phyloP scores from a whole-genome alignment of 2,888 invertebrate species.

The Nomada fucata region DNA sequence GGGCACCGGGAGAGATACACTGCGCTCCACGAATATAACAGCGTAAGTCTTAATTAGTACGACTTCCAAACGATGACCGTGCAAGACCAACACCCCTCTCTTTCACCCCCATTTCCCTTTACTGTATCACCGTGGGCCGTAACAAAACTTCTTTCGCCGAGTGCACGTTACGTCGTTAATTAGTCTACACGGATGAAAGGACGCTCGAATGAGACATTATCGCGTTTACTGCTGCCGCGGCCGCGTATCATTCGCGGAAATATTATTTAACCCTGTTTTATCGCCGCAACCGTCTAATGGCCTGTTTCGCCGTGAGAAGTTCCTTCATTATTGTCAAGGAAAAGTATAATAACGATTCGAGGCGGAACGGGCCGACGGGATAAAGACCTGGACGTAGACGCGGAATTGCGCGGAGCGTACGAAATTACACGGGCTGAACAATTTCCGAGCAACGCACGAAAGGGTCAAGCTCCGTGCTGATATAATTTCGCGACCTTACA shows the following conservation, averaged over 20 bases:
- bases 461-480: slow-evolving; percentile 51
- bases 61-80: slow-evolving; percentile 68
- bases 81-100: slow-evolving; percentile 16
- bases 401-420: not conserved
- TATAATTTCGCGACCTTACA: slow-evolving; percentile 62
- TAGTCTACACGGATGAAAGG: slow-evolving; percentile 41
- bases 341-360: slow-evolving; percentile 33
- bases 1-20: slow-evolving; percentile 59
- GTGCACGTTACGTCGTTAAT: slow-evolving; percentile 50
- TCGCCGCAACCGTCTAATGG: slow-evolving; percentile 29
- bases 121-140: slow-evolving; percentile 16
- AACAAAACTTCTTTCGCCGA: slow-evolving; percentile 49
- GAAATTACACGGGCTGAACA: slow-evolving; percentile 40
- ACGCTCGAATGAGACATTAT: slow-evolving; percentile 26
- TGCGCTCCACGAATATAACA: slow-evolving; percentile 58
- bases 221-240: slow-evolving; percentile 34
- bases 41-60: slow-evolving; percentile 75
- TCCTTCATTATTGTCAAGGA: slow-evolving; percentile 40
- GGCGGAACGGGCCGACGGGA: not conserved
- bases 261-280: slow-evolving; percentile 42
- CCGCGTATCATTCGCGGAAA: slow-evolving; percentile 27
- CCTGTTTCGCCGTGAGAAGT: slow-evolving; percentile 41
- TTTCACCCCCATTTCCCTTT: no score
- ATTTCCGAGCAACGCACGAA: slow-evolving; percentile 18
- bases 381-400: slow-evolving; percentile 1